Percentiles rank a stretch among this genome's conserved stretches.
Conservation (phyloP, 2,888 invertebrate species). For the Apantesis nais region DNA sequence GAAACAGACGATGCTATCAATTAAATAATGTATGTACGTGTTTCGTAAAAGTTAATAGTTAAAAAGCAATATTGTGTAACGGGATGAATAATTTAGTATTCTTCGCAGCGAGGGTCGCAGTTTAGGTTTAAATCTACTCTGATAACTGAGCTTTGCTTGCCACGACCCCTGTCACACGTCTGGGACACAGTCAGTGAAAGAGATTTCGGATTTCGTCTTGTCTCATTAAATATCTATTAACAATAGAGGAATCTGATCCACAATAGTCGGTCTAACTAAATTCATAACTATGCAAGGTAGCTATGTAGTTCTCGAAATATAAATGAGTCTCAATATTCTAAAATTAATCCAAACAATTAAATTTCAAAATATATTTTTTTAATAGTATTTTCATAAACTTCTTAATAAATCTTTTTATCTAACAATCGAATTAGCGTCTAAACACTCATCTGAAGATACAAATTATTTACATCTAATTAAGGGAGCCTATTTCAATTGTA, state of each 20-base stretch:
- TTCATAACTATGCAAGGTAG: neutral
- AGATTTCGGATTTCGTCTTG: constrained; percentile 32
- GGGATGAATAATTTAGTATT: constrained; percentile 57
- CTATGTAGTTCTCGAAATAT: neutral
- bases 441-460: too few relatives aligned
- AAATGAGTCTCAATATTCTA: neutral
- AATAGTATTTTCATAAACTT: neutral
- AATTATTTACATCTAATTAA: too few relatives aligned
- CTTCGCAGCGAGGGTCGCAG: constrained; percentile 36
- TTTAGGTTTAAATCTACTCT: constrained; percentile 37
- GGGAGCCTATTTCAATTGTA: too few relatives aligned
- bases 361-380: too few relatives aligned
- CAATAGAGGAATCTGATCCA: constrained; percentile 6
- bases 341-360: neutral
- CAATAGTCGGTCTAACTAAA: neutral
- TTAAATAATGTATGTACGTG: constrained; percentile 36
- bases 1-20: constrained; percentile 13
- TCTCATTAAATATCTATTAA: constrained; percentile 42
- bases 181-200: constrained; percentile 27
- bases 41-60: constrained; percentile 35
- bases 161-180: constrained; percentile 47
- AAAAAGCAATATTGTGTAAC: constrained; percentile 49
- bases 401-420: too few relatives aligned
- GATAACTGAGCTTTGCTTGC: constrained; percentile 38
- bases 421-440: too few relatives aligned